phyloP scores from a whole-genome alignment of 1,140 invertebrate genomes.

The Solenopsis fugax region DNA sequence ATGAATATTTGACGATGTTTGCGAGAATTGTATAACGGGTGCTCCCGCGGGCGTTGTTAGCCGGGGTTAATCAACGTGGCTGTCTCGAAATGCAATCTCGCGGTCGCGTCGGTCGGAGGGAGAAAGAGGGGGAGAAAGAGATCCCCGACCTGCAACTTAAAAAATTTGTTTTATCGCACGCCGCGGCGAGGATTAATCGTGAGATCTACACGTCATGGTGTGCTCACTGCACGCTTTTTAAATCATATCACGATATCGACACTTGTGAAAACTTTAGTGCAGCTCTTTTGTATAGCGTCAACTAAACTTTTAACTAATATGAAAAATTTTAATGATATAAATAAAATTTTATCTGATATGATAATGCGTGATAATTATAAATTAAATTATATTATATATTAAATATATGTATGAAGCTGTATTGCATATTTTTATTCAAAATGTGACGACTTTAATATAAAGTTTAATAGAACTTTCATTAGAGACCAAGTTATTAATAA shows the following conservation, averaged over 20 bases:
- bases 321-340: not conserved
- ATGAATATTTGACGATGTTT: constrained; percentile 66
- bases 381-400: not conserved
- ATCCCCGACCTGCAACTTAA: constrained; percentile 31
- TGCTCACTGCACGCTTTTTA: not conserved
- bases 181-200: constrained; percentile 10
- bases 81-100: constrained; percentile 61
- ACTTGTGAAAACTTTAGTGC: not conserved
- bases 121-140: not conserved
- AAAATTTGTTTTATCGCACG: constrained; percentile 54
- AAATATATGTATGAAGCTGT: not conserved
- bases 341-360: too few species aligned
- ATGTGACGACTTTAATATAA: constrained; percentile 7
- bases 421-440: not conserved
- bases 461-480: not conserved
- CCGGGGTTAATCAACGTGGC: constrained; percentile 53
- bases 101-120: constrained; percentile 20
- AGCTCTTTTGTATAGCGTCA: not conserved
- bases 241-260: not conserved
- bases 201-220: not conserved
- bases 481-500: not conserved
- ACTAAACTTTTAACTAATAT: not conserved
- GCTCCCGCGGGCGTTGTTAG: constrained; percentile 57
- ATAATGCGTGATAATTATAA: not conserved
- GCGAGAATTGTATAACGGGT: constrained; percentile 61